Evolutionary conservation across 2,113 vertebrate species (phyloP).

Genomic region (Pterophyllum scalare): DNA sequence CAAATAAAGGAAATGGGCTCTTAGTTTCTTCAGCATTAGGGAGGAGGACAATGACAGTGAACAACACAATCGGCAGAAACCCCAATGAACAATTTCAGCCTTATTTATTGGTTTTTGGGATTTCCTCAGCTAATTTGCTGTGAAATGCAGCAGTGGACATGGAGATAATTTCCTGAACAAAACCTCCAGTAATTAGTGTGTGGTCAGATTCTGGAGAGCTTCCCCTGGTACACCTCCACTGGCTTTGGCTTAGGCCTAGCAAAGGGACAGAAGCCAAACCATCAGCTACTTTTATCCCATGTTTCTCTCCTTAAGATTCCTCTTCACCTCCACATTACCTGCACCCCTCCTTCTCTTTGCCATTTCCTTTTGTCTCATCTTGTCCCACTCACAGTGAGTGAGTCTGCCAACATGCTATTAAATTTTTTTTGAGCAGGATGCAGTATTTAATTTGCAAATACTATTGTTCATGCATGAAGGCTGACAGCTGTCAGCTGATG

Average conservation of each 20-base stretch:
- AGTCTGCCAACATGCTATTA: slow-evolving; percentile 45
- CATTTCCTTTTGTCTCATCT: slow-evolving; percentile 42
- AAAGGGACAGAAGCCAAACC: slow-evolving; percentile 42
- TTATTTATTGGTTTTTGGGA: slow-evolving; percentile 79
- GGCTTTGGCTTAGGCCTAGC: slow-evolving; percentile 47
- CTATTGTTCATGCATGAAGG: slow-evolving; percentile 19
- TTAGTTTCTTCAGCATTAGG: slow-evolving; percentile 67
- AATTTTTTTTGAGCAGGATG: slow-evolving; percentile 31
- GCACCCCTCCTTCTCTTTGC: slow-evolving; percentile 19
- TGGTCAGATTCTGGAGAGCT: slow-evolving; percentile 68
- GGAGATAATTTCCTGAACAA: slow-evolving; percentile 83
- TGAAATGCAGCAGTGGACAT: slow-evolving; percentile 77
- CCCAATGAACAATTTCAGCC: slow-evolving; percentile 69
- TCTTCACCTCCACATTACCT: slow-evolving; percentile 28
- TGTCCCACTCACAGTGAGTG: slow-evolving; percentile 24
- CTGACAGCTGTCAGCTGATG: neutral
- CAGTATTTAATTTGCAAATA: slow-evolving; percentile 47
- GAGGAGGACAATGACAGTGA: slow-evolving; percentile 66
- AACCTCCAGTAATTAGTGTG: slow-evolving; percentile 79
- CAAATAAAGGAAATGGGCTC: slow-evolving; percentile 65
- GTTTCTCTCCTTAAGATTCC: slow-evolving; percentile 40
- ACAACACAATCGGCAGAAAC: slow-evolving; percentile 64
- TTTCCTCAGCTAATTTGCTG: slow-evolving; percentile 81
- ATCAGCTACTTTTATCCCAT: slow-evolving; percentile 42
- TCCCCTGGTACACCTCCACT: slow-evolving; percentile 63